Evolutionary conservation across 2,113 vertebrate genomes (phyloP).

Genomic region (Oreochromis niloticus): DNA sequence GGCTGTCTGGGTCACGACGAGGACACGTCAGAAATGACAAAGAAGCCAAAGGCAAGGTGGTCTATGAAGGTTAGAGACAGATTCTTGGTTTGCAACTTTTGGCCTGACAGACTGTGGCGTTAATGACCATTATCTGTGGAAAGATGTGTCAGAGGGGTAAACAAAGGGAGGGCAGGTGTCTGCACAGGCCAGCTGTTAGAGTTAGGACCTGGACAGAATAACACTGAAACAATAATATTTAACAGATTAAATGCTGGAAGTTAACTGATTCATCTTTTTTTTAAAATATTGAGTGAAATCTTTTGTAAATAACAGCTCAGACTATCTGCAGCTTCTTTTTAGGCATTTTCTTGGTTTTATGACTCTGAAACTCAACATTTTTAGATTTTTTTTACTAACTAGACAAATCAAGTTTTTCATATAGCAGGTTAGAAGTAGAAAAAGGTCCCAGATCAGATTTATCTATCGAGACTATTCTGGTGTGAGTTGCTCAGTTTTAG

Average conservation of each 20-base stretch:
- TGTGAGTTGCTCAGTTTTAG: not conserved
- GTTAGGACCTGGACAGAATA: not conserved
- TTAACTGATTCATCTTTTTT: not conserved
- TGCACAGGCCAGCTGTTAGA: not conserved
- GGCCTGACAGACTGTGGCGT: conserved; percentile 31
- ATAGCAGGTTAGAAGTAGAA: not conserved
- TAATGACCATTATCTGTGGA: conserved; percentile 26
- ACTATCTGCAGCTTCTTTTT: not conserved
- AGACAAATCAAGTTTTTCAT: not conserved
- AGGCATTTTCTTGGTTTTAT: not conserved
- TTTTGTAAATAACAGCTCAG: not conserved
- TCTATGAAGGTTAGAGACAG: conserved; percentile 21
- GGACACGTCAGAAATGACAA: conserved; percentile 34
- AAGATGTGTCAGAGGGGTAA: conserved; percentile 8
- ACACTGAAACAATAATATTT: not conserved
- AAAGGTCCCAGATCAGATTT: not conserved
- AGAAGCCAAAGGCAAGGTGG: conserved; percentile 13
- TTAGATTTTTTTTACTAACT: not conserved
- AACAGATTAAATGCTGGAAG: not conserved
- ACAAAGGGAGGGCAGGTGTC: not conserved
- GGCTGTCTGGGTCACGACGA: conserved; percentile 36
- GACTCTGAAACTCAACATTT: not conserved
- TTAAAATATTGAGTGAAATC: not conserved
- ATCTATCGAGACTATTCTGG: not conserved
- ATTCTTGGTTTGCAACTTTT: not conserved